Evolutionary conservation across 2,888 invertebrate species (phyloP).

Genomic region (Laothoe populi): DNA sequence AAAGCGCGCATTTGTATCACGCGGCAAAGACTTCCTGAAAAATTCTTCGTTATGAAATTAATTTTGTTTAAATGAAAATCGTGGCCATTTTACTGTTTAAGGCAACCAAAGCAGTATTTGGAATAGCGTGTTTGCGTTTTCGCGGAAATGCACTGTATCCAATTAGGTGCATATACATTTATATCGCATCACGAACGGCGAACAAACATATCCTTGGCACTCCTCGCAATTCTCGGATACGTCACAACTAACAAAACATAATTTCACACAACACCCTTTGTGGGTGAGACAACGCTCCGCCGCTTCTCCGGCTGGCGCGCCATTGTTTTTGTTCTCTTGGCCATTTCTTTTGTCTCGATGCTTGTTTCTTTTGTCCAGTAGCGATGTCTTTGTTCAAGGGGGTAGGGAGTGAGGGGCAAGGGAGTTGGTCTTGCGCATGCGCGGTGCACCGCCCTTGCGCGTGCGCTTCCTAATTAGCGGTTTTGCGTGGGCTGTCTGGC

Average conservation of each 20-base stretch:
- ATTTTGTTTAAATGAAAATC: neutral
- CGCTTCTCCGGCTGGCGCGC: constrained; percentile 50
- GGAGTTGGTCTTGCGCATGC: constrained; percentile 35
- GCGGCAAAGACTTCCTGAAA: constrained; percentile 7
- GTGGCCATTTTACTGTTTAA: constrained; percentile 3
- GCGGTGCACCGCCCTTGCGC: constrained; percentile 76
- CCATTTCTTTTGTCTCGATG: constrained; percentile 64
- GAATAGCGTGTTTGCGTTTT: neutral
- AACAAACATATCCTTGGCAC: constrained; percentile 41
- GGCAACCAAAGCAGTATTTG: constrained; percentile 12
- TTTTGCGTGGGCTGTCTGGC: constrained; percentile 67
- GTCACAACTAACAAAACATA: constrained; percentile 59
- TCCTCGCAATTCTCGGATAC: constrained; percentile 42
- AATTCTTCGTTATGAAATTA: neutral
- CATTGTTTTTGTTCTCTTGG: constrained; percentile 61
- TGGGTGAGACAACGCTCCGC: constrained; percentile 55
- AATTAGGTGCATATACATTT: constrained; percentile 8
- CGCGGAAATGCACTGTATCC: constrained; percentile 15
- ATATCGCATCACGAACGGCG: constrained; percentile 5
- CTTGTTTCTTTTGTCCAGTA: constrained; percentile 57
- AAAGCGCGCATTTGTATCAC: constrained; percentile 2
- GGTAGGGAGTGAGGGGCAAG: constrained; percentile 49
- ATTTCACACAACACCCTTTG: constrained; percentile 68
- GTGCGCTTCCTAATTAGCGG: constrained; percentile 80
- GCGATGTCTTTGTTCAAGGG: constrained; percentile 42